Evolutionary conservation across 2,113 vertebrate species (phyloP).

Genomic region (Anoura caudifer): DNA sequence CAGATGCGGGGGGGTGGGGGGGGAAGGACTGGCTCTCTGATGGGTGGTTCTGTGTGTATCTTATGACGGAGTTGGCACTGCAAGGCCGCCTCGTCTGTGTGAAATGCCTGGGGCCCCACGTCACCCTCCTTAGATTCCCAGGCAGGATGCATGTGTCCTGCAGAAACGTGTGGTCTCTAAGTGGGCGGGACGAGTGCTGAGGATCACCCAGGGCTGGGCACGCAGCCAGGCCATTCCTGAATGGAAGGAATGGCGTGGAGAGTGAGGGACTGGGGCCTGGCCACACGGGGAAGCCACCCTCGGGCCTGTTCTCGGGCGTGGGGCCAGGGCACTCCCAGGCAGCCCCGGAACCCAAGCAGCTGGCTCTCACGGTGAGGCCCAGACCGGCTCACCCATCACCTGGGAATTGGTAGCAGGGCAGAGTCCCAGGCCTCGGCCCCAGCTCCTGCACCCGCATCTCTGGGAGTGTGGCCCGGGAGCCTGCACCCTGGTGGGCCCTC

Average conservation of each 20-base stretch:
- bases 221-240: background rate
- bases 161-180: background rate
- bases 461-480: background rate
- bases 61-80: background rate
- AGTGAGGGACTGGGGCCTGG: background rate
- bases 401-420: background rate
- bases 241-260: background rate
- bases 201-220: background rate
- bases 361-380: background rate
- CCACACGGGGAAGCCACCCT: background rate
- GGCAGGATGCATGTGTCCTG: no score
- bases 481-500: background rate
- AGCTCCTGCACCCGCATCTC: background rate
- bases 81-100: background rate
- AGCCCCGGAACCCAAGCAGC: background rate
- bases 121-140: background rate
- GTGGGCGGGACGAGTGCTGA: background rate
- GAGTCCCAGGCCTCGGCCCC: background rate
- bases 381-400: background rate
- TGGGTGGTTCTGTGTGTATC: background rate
- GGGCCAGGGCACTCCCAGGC: background rate
- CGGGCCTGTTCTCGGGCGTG: background rate
- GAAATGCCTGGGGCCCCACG: rapidly evolving
- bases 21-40: rapidly evolving
- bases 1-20: no score